These are phyloP conservation scores for Oryctolagus cuniculus DNA, from an alignment of 2,113 vertebrate species.

Conservation along the genomic window DNA sequence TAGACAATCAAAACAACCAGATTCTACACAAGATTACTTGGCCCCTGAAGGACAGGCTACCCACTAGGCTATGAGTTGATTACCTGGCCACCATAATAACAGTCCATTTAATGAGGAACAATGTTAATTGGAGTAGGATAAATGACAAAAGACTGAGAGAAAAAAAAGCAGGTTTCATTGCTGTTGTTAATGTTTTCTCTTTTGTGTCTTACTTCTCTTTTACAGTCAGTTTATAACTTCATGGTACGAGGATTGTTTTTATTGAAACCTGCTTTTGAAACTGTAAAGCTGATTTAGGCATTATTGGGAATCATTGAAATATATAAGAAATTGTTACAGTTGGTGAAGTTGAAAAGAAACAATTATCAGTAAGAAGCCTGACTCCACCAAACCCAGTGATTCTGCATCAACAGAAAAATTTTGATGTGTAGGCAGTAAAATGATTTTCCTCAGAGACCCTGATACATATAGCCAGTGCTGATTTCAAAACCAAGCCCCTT, in stretches of 20 bases:
- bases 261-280: not conserved
- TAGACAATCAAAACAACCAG: not conserved
- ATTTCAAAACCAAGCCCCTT: not conserved
- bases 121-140: not conserved
- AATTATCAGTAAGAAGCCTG: not conserved
- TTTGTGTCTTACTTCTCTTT: not conserved
- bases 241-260: not conserved
- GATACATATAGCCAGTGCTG: not conserved
- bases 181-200: not conserved
- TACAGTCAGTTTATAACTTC: not conserved
- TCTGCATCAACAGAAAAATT: not conserved
- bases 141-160: not conserved
- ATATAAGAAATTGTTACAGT: not conserved
- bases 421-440: not conserved
- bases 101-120: too few species aligned
- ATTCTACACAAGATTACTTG: not conserved
- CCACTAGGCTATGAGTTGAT: not conserved
- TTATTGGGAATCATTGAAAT: not conserved
- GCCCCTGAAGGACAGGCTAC: not conserved
- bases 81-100: not conserved
- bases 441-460: not conserved
- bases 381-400: not conserved
- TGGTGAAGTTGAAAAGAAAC: not conserved
- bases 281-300: not conserved
- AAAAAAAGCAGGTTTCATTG: not conserved